Conservation (phyloP, 2,113 vertebrate genomes). For the Tupaia chinensis region DNA sequence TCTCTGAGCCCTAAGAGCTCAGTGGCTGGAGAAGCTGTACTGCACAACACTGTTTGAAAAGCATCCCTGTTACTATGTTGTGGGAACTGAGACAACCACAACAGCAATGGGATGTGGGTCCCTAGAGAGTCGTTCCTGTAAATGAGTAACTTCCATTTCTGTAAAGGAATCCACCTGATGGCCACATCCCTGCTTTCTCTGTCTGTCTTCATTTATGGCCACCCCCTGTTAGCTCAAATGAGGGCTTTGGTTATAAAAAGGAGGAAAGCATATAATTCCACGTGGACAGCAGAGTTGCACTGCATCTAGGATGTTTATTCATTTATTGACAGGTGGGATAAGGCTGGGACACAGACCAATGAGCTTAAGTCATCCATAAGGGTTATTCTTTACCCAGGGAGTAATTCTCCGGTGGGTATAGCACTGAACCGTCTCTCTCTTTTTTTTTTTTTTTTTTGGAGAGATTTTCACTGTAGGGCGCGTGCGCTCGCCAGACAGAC, state of each 20-base stretch:
- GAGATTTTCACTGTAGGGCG: too few species aligned
- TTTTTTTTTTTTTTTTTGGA: too few species aligned
- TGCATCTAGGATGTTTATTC: background rate
- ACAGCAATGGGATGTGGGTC: background rate
- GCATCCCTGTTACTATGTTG: background rate
- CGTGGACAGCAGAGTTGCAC: background rate
- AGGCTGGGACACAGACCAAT: background rate
- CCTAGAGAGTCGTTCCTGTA: background rate
- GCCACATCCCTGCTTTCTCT: background rate
- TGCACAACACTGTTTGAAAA: background rate
- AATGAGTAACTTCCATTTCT: background rate
- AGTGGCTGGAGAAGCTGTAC: background rate
- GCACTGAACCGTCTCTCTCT: too few species aligned
- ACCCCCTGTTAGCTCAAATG: background rate
- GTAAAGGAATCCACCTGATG: background rate
- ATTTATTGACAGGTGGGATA: background rate
- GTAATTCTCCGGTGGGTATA: background rate
- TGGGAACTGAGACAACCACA: background rate
- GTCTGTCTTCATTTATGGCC: background rate
- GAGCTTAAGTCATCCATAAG: background rate
- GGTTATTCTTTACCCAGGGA: background rate
- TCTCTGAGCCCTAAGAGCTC: conserved; percentile 36
- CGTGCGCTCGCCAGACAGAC: too few species aligned
- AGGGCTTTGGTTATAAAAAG: conserved; percentile 35
- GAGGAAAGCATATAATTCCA: conserved; percentile 8